Conservation (phyloP, 1,140 invertebrate species). For the Chrysopa pallens region DNA sequence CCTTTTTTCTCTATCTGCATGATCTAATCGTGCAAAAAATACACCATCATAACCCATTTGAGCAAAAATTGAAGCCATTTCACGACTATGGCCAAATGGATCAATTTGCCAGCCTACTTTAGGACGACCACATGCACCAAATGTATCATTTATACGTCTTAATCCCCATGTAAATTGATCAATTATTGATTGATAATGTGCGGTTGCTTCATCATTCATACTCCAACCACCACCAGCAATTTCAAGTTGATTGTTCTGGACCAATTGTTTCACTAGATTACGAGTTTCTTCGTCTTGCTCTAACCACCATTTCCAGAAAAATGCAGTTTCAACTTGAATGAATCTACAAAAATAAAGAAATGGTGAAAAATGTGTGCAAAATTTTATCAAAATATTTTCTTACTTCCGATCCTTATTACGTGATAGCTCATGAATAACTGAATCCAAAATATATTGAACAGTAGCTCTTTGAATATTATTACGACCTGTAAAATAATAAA, state of each 20-base stretch:
- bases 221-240: slow-evolving; percentile 56
- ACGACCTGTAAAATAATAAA: slow-evolving; percentile 34
- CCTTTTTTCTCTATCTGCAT: slow-evolving; percentile 48
- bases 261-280: slow-evolving; percentile 22
- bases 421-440: slow-evolving; percentile 63
- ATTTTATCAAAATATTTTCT: slow-evolving; percentile 6
- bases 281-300: slow-evolving; percentile 33
- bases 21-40: slow-evolving; percentile 57
- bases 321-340: slow-evolving; percentile 21
- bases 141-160: slow-evolving; percentile 37
- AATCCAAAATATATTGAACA: slow-evolving; percentile 83
- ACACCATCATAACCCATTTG: slow-evolving; percentile 53
- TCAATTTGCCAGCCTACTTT: slow-evolving; percentile 58
- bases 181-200: slow-evolving; percentile 68
- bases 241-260: slow-evolving; percentile 45
- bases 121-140: slow-evolving; percentile 45
- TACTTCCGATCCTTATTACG: slow-evolving; percentile 30
- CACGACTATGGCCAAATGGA: slow-evolving; percentile 56
- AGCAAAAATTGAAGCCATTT: slow-evolving; percentile 49
- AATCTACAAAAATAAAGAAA: slow-evolving; percentile 11
- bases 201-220: slow-evolving; percentile 69
- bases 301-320: slow-evolving; percentile 50
- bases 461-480: slow-evolving; percentile 55
- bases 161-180: slow-evolving; percentile 58
- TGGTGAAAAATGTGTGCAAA: slow-evolving; percentile 3